Evolutionary conservation across 2,888 invertebrate species (phyloP).

Genomic region (Ormia ochracea): DNA sequence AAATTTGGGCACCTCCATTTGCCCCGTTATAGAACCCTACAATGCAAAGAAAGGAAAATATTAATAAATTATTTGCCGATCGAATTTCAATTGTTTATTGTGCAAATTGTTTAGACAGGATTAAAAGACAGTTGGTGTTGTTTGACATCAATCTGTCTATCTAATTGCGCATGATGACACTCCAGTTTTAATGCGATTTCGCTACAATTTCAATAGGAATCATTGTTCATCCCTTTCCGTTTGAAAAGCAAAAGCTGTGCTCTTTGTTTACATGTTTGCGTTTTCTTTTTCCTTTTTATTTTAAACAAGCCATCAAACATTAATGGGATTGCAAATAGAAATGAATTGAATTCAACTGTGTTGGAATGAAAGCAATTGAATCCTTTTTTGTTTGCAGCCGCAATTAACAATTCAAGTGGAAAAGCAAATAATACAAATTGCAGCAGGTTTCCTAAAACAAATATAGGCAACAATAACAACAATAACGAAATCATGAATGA

Average conservation of each 20-base stretch:
- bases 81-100: conserved; percentile 18
- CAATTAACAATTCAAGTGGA: conserved; percentile 65
- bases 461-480: conserved; percentile 22
- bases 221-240: conserved; percentile 1
- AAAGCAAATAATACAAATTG: conserved; percentile 62
- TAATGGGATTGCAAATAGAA: conserved; percentile 51
- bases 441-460: conserved; percentile 63
- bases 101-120: neutral
- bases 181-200: conserved; percentile 50
- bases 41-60: neutral
- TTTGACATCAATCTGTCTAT: conserved; percentile 4
- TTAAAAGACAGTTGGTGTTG: conserved; percentile 1
- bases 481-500: neutral
- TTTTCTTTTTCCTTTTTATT: neutral
- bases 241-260: neutral
- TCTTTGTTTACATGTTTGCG: too few species aligned
- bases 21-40: conserved; percentile 73
- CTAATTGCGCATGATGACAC: conserved; percentile 61
- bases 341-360: conserved; percentile 28
- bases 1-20: conserved; percentile 77
- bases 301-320: conserved; percentile 42
- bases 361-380: conserved; percentile 28
- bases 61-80: conserved; percentile 2
- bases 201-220: conserved; percentile 28
- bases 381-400: conserved; percentile 58